A percentile compares a stretch with the other conserved stretches of the same genome.
Conservation (phyloP, 2,888 invertebrate genomes). For the Cordilura impudica region DNA sequence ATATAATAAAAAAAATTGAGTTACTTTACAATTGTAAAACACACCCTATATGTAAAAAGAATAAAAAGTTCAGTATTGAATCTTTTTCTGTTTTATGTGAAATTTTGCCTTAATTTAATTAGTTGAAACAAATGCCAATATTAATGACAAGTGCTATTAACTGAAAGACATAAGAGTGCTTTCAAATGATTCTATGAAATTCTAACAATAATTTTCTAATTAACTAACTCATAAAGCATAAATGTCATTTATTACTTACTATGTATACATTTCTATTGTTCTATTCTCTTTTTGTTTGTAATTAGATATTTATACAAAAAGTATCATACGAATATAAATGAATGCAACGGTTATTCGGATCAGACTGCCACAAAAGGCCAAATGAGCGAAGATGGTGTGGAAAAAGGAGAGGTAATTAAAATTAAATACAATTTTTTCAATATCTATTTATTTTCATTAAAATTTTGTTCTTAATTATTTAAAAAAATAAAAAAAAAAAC, state of each 20-base stretch:
- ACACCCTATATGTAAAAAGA: too few relatives aligned
- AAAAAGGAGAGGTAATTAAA: constrained; percentile 67
- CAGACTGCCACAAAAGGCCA: constrained; percentile 64
- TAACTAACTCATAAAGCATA: not conserved
- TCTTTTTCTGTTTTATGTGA: too few relatives aligned
- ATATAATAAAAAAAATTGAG: too few relatives aligned
- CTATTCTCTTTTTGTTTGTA: constrained; percentile 18
- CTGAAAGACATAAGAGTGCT: not conserved
- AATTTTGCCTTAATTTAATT: too few relatives aligned
- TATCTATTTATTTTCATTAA: not conserved
- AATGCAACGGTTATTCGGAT: constrained; percentile 64
- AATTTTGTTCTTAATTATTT: not conserved
- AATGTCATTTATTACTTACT: not conserved
- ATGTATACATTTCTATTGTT: not conserved
- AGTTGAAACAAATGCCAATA: too few relatives aligned
- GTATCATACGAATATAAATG: constrained; percentile 64
- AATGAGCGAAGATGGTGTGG: constrained; percentile 68
- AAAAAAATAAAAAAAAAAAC: not conserved
- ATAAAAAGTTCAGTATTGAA: too few relatives aligned
- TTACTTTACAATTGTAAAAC: too few relatives aligned
- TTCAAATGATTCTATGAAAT: not conserved
- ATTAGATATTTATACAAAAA: constrained; percentile 66
- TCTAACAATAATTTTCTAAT: not conserved
- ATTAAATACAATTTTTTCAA: not conserved
- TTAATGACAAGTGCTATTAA: not conserved